Evolutionary conservation across 53 echinoderm and acorn worm species (phyloP).

Genomic region (Echinarachnius parma): DNA sequence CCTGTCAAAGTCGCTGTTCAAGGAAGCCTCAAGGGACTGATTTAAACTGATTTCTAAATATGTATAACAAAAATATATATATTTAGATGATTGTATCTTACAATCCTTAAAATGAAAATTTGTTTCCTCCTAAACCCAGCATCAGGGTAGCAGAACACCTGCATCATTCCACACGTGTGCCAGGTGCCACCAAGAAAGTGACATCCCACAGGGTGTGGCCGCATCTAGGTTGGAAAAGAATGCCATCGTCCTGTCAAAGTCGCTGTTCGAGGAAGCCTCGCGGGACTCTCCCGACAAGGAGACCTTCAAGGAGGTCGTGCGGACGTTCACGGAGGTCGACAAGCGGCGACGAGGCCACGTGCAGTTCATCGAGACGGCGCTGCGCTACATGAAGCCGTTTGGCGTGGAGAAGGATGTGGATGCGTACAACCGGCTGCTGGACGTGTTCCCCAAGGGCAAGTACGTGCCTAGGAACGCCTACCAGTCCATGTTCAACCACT

Average conservation of each 20-base stretch:
- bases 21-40: slow-evolving; percentile 46
- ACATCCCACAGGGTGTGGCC: neutral
- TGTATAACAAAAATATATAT: too few relatives aligned
- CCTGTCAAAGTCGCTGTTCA: slow-evolving; percentile 60
- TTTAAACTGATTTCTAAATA: too few relatives aligned
- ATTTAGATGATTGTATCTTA: too few relatives aligned
- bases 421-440: slow-evolving; percentile 76
- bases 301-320: slow-evolving; percentile 65
- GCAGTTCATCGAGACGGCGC: slow-evolving; percentile 89
- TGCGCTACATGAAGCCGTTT: slow-evolving; percentile 79
- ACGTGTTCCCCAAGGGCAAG: slow-evolving; percentile 87
- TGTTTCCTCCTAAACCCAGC: too few relatives aligned
- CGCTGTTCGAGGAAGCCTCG: slow-evolving; percentile 62
- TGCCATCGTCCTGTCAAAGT: slow-evolving; percentile 50
- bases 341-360: slow-evolving; percentile 83
- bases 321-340: slow-evolving; percentile 69
- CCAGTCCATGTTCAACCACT: slow-evolving; percentile 85
- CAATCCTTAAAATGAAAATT: too few relatives aligned
- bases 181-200: neutral
- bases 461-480: slow-evolving; percentile 68
- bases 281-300: slow-evolving; percentile 54
- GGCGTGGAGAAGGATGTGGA: slow-evolving; percentile 90
- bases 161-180: slow-evolving; percentile 27
- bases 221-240: slow-evolving; percentile 23
- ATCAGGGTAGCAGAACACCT: too few relatives aligned